A percentile compares a stretch with the other conserved stretches of the same genome.
Evolutionary conservation across 64 coral and sea anemone genomes (phyloP).

Genomic region (Montipora foliosa): DNA sequence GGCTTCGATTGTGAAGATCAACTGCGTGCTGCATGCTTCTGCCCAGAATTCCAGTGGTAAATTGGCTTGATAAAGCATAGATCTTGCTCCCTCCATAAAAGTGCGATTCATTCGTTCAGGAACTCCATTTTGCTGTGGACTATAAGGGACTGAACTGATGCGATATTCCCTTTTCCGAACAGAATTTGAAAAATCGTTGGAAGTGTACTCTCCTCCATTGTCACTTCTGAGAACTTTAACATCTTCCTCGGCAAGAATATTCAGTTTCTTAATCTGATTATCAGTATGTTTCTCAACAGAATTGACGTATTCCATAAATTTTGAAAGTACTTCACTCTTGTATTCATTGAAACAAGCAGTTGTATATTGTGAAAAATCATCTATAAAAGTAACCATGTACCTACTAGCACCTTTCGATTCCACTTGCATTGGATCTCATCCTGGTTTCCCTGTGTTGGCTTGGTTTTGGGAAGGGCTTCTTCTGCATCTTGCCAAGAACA

Average conservation of each 20-base stretch:
- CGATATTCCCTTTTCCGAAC: slow-evolving; percentile 74
- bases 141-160: slow-evolving; percentile 86
- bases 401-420: too few species aligned
- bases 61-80: slow-evolving; percentile 82
- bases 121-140: slow-evolving; percentile 91
- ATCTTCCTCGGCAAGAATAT: slow-evolving; percentile 16
- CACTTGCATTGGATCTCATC: background rate
- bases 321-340: slow-evolving; percentile 38
- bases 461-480: slow-evolving; percentile 70
- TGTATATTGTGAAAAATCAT: slow-evolving; percentile 78
- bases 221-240: slow-evolving; percentile 33
- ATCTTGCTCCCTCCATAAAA: slow-evolving; percentile 82
- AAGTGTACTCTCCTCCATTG: slow-evolving; percentile 27
- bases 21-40: slow-evolving; percentile 81
- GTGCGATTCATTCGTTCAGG: slow-evolving; percentile 86
- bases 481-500: slow-evolving; percentile 81
- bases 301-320: slow-evolving; percentile 9
- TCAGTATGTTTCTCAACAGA: slow-evolving; percentile 53
- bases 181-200: slow-evolving; percentile 29
- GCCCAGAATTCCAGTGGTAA: slow-evolving; percentile 70
- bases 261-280: slow-evolving; percentile 37
- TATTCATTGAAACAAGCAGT: background rate
- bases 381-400: background rate
- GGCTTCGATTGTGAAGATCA: slow-evolving; percentile 76
- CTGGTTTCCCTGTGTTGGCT: slow-evolving; percentile 77